Conservation (phyloP, 1,140 invertebrate genomes). For the Sitobion miscanthi region DNA sequence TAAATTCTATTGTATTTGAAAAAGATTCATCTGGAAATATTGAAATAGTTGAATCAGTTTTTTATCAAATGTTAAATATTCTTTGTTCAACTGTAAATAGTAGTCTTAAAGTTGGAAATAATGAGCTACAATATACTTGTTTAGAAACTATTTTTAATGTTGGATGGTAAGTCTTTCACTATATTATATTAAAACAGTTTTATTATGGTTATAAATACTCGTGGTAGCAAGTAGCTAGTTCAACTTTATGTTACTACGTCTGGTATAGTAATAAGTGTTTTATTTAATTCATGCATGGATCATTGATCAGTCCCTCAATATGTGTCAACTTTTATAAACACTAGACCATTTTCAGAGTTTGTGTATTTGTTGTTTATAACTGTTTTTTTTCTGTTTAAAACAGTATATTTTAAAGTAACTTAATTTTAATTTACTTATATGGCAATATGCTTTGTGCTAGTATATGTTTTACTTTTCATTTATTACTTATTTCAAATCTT, state of each 20-base stretch:
- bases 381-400: no score
- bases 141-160: constrained; percentile 48
- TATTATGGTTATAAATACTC: neutral
- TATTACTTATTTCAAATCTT: no score
- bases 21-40: constrained; percentile 32
- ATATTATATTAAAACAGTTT: neutral
- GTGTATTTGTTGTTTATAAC: no score
- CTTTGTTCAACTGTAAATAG: constrained; percentile 38
- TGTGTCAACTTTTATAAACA: neutral
- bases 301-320: neutral
- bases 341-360: no score
- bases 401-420: no score
- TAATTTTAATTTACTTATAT: no score
- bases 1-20: constrained; percentile 47
- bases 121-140: constrained; percentile 38
- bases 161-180: constrained; percentile 37
- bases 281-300: neutral
- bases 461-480: no score
- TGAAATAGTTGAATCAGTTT: constrained; percentile 33
- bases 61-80: constrained; percentile 12
- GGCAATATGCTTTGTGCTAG: no score
- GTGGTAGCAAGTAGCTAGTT: neutral
- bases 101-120: constrained; percentile 43
- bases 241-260: neutral
- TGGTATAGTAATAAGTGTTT: neutral